Evolutionary conservation across 2,113 vertebrate genomes (phyloP), one percentile per base, ranked within the genome.

Genomic region (Felis chaus): DNA sequence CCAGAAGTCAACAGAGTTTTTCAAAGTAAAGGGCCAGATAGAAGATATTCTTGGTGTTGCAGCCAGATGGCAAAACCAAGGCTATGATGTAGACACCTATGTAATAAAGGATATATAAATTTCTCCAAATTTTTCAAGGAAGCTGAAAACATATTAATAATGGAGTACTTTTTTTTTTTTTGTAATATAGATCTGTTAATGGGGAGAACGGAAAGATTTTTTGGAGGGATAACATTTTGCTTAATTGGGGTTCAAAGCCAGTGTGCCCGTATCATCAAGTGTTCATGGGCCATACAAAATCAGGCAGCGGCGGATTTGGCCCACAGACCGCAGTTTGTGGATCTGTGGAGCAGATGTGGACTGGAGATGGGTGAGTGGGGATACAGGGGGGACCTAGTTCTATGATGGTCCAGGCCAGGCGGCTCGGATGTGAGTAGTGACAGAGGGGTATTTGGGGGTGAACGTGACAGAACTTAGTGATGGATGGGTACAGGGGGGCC

Each of bases 131-230:
- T 88, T 91, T 85, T 92, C 27, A 13, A 82, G 66, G 36, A 89
- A 63, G 33, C 31, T 79, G 16, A 76, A 92, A 80, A 94, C 39
- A 63, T 33, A 89, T 55, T 45, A 96, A 39, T 82, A 94, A 89
- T 10, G 1, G 31, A 94, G n/a, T 57, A 19, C 1, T 15, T 5
- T 76, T 5, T 76, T 50, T 50, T 50, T 83, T 95, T 73, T 73
- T 39, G 1, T 45, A 65, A 69, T 41, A 92, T 15, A 69, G 48
- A 50, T 82, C 33, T 53, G 36, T 21, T 53, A 69, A 21, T 5
- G 19, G 86, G 79, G 86, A 88, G 5, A 82, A 81, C 25, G 7
- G 80, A 48, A 50, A 33, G 69, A 6, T 41, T 55, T 81, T 76
- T 65, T 45, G 31, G 50, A 80, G n/a, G n/a, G 69, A 31, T 29